Percentiles rank a stretch among this genome's conserved stretches.
These are phyloP conservation scores for Girardinichthys multiradiatus DNA, from an alignment of 2,113 vertebrate genomes.

Conservation along the genomic window DNA sequence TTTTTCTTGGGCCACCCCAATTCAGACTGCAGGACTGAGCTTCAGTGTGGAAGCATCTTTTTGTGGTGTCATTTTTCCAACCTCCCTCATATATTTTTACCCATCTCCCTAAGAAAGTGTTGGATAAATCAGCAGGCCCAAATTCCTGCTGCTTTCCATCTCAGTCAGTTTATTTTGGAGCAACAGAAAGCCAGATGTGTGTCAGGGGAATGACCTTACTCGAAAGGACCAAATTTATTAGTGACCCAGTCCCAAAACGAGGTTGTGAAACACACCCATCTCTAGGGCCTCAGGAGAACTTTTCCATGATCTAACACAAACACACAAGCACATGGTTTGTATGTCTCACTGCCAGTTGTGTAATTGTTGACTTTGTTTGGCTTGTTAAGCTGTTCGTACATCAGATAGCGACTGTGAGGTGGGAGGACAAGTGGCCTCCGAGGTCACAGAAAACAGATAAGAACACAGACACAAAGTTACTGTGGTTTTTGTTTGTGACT, in stretches of 20 bases:
- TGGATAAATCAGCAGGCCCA: constrained; percentile 16
- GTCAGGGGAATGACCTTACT: background rate
- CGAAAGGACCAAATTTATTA: constrained; percentile 7
- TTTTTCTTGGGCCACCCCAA: no score
- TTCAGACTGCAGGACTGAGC: no score
- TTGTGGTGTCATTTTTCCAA: background rate
- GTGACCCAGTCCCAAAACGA: background rate
- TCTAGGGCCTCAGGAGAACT: background rate
- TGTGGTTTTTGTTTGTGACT: constrained; percentile 51
- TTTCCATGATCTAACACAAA: background rate
- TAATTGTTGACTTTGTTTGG: background rate
- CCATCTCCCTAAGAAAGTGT: constrained; percentile 20
- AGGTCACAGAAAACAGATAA: background rate
- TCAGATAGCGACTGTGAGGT: constrained; percentile 24
- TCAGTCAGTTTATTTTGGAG: constrained; percentile 19
- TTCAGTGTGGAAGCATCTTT: background rate
- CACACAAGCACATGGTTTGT: background rate
- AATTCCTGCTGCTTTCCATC: constrained; percentile 12
- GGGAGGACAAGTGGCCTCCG: constrained; percentile 1
- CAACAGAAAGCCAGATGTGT: background rate
- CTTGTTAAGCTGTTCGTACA: background rate
- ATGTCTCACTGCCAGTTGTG: background rate
- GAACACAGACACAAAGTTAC: constrained; percentile 18
- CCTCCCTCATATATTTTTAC: background rate
- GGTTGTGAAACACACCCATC: background rate